Conservation (phyloP, 2,113 vertebrate genomes). For the Brachypodius melanocephalos region DNA sequence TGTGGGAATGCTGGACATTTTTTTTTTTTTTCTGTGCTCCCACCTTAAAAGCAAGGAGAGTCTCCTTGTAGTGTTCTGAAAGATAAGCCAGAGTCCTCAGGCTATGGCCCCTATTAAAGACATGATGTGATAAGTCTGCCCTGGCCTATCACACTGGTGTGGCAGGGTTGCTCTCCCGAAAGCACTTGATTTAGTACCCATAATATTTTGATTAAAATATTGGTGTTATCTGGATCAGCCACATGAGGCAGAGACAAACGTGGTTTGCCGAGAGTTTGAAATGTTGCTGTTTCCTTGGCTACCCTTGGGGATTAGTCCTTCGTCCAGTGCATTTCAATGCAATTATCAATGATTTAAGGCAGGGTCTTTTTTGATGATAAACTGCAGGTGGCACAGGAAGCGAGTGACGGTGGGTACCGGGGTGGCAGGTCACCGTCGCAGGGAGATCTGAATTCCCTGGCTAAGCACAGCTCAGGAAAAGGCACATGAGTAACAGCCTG, state of each 20-base stretch:
- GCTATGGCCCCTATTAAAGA: not conserved
- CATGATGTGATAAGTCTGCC: not conserved
- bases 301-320: not conserved
- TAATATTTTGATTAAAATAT: constrained; percentile 30
- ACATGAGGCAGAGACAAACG: not conserved
- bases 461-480: not conserved
- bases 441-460: not conserved
- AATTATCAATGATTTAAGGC: not conserved
- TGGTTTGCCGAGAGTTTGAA: not conserved
- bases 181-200: not conserved
- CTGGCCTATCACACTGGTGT: not conserved
- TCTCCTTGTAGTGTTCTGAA: not conserved
- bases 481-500: accelerated
- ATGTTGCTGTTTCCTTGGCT: not conserved
- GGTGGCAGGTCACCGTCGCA: not conserved
- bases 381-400: accelerated
- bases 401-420: accelerated
- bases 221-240: not conserved
- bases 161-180: not conserved
- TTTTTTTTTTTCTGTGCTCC: not conserved
- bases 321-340: not conserved
- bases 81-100: not conserved
- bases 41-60: not conserved
- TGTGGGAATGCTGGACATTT: not conserved
- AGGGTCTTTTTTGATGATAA: not conserved